These are phyloP conservation scores for Pseudomyrmex flavicornis DNA, from an alignment of 1,140 invertebrate species.

Conservation along the genomic window DNA sequence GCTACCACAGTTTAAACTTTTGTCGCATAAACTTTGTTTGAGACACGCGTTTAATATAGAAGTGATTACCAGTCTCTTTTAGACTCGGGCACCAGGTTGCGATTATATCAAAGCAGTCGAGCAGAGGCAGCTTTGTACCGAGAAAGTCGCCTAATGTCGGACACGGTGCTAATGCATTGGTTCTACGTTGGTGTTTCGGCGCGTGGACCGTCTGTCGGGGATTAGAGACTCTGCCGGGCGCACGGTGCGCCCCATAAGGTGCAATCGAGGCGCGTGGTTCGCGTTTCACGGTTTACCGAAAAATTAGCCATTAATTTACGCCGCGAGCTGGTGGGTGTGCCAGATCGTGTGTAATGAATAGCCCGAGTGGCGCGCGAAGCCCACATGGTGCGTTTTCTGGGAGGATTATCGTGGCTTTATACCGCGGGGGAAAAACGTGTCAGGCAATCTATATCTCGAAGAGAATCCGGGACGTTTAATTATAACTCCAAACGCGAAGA, in stretches of 20 bases:
- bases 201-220: slow-evolving; percentile 82
- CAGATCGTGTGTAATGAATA: slow-evolving; percentile 73
- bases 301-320: slow-evolving; percentile 83
- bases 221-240: slow-evolving; percentile 46
- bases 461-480: slow-evolving; percentile 45
- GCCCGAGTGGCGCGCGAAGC: slow-evolving; percentile 63
- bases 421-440: slow-evolving; percentile 64
- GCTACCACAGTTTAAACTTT: background rate
- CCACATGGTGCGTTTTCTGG: slow-evolving; percentile 76
- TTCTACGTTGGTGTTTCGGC: slow-evolving; percentile 73
- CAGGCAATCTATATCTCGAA: slow-evolving; percentile 39
- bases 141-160: slow-evolving; percentile 58
- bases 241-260: slow-evolving; percentile 69
- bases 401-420: slow-evolving; percentile 64
- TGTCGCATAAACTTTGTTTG: background rate
- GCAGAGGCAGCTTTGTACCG: background rate
- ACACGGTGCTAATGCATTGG: slow-evolving; percentile 80
- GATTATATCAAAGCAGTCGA: background rate
- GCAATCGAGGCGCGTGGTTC: slow-evolving; percentile 72
- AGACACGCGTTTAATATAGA: background rate
- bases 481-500: slow-evolving; percentile 41
- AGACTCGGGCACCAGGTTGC: background rate
- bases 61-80: background rate
- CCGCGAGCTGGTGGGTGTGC: slow-evolving; percentile 69
- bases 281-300: slow-evolving; percentile 82